Evolutionary conservation across 1,140 invertebrate species (phyloP).

Genomic region (Ptiloglossa arizonensis): DNA sequence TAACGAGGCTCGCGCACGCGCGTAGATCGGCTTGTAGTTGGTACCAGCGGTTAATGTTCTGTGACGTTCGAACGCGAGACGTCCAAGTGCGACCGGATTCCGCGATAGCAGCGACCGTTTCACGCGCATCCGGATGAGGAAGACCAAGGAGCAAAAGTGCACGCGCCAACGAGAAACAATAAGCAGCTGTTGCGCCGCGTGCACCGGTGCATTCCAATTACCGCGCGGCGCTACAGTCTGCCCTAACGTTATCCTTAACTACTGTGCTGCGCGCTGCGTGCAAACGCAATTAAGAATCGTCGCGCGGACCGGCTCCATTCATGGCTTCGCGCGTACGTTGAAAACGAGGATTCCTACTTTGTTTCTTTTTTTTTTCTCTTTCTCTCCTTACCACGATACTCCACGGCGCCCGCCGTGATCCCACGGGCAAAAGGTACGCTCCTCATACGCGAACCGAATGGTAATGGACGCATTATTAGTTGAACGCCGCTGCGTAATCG

Average conservation of each 20-base stretch:
- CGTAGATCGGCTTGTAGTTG: background rate
- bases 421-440: background rate
- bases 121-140: constrained; percentile 37
- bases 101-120: constrained; percentile 48
- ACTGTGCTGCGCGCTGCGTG: background rate
- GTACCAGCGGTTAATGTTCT: constrained; percentile 47
- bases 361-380: background rate
- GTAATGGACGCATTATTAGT: constrained; percentile 37
- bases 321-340: background rate
- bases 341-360: background rate
- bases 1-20: background rate
- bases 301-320: background rate
- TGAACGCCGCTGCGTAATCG: constrained; percentile 31
- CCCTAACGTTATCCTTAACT: constrained; percentile 16
- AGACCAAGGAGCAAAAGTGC: constrained; percentile 22
- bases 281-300: constrained; percentile 12
- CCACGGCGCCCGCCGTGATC: no score
- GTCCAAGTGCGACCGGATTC: constrained; percentile 54
- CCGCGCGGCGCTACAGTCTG: background rate
- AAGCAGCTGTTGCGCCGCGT: constrained; percentile 10
- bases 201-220: constrained; percentile 50
- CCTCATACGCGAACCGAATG: constrained; percentile 3
- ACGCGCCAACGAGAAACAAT: constrained; percentile 39
- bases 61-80: constrained; percentile 48
- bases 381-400: no score